phyloP scores from a whole-genome alignment of 2,888 invertebrate genomes.

The Cheilosia vulpina region DNA sequence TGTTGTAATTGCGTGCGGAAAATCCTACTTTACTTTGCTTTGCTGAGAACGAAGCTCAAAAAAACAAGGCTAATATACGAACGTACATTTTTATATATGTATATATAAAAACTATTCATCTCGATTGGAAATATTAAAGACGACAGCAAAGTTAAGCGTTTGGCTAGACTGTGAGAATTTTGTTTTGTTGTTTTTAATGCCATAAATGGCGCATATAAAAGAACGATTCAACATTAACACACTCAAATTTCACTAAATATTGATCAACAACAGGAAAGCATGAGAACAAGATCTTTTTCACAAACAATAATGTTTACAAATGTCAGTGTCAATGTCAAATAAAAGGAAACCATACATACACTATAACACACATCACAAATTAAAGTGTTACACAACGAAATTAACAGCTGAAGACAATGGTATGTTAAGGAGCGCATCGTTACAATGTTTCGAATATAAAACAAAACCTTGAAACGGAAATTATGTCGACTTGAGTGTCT shows the following conservation, averaged over 20 bases:
- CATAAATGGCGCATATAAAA: slow-evolving; percentile 1
- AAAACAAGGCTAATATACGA: too few species aligned
- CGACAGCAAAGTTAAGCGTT: slow-evolving; percentile 49
- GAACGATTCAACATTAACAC: slow-evolving; percentile 14
- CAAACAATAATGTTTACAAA: not conserved
- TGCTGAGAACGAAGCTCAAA: too few species aligned
- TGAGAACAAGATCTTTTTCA: slow-evolving; percentile 3
- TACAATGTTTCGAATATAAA: slow-evolving; percentile 50
- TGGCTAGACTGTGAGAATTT: slow-evolving; percentile 46
- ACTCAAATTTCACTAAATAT: slow-evolving; percentile 34
- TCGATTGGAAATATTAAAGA: slow-evolving; percentile 36
- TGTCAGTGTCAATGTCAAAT: slow-evolving; percentile 4
- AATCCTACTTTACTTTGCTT: too few species aligned
- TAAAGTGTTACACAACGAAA: slow-evolving; percentile 22
- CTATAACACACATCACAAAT: slow-evolving; percentile 21
- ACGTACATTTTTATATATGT: slow-evolving; percentile 36
- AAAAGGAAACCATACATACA: slow-evolving; percentile 7
- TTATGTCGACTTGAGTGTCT: not conserved
- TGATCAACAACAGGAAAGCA: slow-evolving; percentile 57
- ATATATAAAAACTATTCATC: slow-evolving; percentile 43
- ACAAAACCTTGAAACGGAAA: slow-evolving; percentile 54
- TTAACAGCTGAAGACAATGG: slow-evolving; percentile 25
- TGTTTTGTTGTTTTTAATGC: not conserved
- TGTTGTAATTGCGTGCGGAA: too few species aligned
- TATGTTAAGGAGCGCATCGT: slow-evolving; percentile 43